phyloP scores from a whole-genome alignment of 2,888 invertebrate genomes.

The Stramonita haemastoma region DNA sequence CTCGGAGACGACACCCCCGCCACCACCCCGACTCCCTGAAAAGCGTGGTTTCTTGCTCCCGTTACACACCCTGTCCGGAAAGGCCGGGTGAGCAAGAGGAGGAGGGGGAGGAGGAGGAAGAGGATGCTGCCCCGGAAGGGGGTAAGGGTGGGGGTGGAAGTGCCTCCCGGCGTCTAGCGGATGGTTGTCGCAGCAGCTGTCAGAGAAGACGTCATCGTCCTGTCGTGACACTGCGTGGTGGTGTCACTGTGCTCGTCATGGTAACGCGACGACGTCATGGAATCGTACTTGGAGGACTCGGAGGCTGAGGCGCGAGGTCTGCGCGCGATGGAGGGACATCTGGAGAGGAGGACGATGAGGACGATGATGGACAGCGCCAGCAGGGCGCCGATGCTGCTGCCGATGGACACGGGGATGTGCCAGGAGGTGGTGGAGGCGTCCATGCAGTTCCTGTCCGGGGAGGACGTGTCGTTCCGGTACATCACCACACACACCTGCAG shows the following conservation, averaged over 20 bases:
- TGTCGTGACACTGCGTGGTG: constrained; percentile 64
- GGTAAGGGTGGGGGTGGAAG: background rate
- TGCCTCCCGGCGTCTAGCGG: constrained; percentile 6
- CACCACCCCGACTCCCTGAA: background rate
- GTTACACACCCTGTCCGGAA: constrained; percentile 41
- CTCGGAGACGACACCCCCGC: background rate
- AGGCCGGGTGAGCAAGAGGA: background rate
- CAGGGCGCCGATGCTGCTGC: constrained; percentile 71
- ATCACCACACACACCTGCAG: constrained; percentile 66
- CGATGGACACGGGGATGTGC: constrained; percentile 73
- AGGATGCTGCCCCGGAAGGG: background rate
- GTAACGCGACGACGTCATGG: constrained; percentile 70
- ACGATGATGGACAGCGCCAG: constrained; percentile 71
- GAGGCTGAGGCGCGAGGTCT: constrained; percentile 48
- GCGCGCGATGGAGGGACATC: constrained; percentile 59
- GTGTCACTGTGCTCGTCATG: constrained; percentile 71
- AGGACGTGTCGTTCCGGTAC: constrained; percentile 62
- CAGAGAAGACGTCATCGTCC: constrained; percentile 52
- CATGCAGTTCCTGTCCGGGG: constrained; percentile 61
- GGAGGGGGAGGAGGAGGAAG: too few species aligned
- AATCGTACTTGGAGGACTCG: constrained; percentile 65
- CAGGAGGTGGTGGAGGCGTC: constrained; percentile 71
- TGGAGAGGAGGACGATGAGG: constrained; percentile 67
- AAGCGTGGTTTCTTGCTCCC: constrained; percentile 37
- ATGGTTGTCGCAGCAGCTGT: constrained; percentile 44